phyloP scores from a whole-genome alignment of 2,797 vertebrate genomes.

The Thripadectes ignobilis region DNA sequence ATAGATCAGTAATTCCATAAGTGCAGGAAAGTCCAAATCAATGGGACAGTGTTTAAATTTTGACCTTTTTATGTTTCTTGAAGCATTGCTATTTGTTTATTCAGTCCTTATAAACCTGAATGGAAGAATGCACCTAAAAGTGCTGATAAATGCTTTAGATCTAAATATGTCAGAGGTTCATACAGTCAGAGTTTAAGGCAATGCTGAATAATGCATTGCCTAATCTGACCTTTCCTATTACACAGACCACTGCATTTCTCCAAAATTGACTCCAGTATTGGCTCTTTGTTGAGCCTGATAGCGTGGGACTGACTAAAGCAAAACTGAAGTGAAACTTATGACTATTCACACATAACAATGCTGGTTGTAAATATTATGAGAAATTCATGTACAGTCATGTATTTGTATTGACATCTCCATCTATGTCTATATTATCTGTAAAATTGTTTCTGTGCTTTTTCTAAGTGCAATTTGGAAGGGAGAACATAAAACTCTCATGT shows the following conservation, averaged over 20 bases:
- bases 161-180: neutral
- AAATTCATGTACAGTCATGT: neutral
- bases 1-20: neutral
- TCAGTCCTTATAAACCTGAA: neutral
- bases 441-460: neutral
- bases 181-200: neutral
- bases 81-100: neutral
- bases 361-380: neutral
- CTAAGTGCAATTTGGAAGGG: neutral
- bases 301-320: neutral
- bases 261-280: neutral
- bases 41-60: neutral
- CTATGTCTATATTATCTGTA: neutral
- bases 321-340: neutral
- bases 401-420: neutral
- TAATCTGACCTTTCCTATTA: slow-evolving; percentile 31
- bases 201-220: neutral
- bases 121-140: slow-evolving; percentile 11
- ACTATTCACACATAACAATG: rapidly evolving
- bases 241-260: neutral
- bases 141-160: neutral
- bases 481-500: neutral
- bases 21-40: neutral
- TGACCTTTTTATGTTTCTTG: neutral
- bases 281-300: neutral